A percentile compares a stretch with the other conserved stretches of the same genome.
phyloP scores from a whole-genome alignment of 2,888 invertebrate genomes.

The Yponomeuta sedellus region DNA sequence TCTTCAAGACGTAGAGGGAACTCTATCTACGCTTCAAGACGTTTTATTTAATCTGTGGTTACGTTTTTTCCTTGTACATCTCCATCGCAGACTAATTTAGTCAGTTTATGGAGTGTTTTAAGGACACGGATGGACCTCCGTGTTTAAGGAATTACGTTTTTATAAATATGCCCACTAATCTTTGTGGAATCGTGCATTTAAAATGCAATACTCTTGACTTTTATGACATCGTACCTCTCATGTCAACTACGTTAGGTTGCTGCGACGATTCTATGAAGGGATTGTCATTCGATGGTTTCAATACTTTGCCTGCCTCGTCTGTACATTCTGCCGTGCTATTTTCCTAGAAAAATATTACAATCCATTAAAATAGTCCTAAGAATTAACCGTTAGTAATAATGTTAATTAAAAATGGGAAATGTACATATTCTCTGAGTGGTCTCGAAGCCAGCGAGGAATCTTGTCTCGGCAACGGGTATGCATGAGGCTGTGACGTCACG shows the following conservation, averaged over 20 bases:
- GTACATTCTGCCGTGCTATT: slow-evolving; percentile 84
- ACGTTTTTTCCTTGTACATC: too few species aligned
- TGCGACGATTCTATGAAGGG: slow-evolving; percentile 93
- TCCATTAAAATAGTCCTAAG: background rate
- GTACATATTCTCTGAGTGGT: slow-evolving; percentile 85
- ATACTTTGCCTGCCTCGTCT: slow-evolving; percentile 86
- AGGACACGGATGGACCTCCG: too few species aligned
- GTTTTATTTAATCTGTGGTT: too few species aligned
- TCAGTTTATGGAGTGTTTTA: too few species aligned
- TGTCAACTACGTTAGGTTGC: slow-evolving; percentile 93
- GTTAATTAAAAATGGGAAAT: slow-evolving; percentile 32
- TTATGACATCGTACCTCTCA: slow-evolving; percentile 83
- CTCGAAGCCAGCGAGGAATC: slow-evolving; percentile 76
- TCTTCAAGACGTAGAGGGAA: too few species aligned
- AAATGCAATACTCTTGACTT: too few species aligned
- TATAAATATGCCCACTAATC: too few species aligned
- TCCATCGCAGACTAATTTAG: too few species aligned
- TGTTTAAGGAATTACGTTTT: too few species aligned
- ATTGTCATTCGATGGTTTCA: slow-evolving; percentile 89
- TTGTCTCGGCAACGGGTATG: slow-evolving; percentile 67
- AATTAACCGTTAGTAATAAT: background rate
- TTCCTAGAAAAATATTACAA: slow-evolving; percentile 73
- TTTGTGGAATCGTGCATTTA: too few species aligned
- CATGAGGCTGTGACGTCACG: slow-evolving; percentile 77
- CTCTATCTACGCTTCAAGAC: too few species aligned